These are phyloP conservation scores for Varanus komodoensis DNA, from an alignment of 2,113 vertebrate genomes.

Conservation along the genomic window DNA sequence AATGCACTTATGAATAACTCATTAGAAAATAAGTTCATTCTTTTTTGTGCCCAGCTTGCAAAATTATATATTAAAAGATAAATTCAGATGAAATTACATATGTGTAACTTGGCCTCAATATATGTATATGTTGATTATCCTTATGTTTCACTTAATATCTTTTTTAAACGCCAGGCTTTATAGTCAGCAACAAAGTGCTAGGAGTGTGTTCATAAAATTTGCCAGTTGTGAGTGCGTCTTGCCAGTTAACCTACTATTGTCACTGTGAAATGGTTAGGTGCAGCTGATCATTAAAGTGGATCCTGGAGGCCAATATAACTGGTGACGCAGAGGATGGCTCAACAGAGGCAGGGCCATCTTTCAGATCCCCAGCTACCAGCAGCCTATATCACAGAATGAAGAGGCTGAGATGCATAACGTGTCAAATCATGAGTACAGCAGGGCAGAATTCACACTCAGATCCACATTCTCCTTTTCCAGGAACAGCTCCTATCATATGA, in stretches of 20 bases:
- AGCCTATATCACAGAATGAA: too few species aligned
- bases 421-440: too few species aligned
- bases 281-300: too few species aligned
- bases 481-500: too few species aligned
- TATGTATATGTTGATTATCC: neutral
- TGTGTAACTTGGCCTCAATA: neutral
- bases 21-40: neutral
- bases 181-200: neutral
- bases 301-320: too few species aligned
- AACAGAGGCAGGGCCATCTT: too few species aligned
- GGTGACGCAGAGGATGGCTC: too few species aligned
- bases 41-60: neutral
- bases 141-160: neutral
- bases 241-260: neutral
- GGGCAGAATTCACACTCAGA: too few species aligned
- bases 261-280: neutral
- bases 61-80: neutral
- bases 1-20: neutral
- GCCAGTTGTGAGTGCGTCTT: neutral
- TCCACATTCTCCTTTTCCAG: too few species aligned
- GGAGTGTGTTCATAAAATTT: neutral
- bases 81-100: neutral
- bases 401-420: too few species aligned
- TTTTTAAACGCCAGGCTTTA: neutral
- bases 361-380: too few species aligned